phyloP scores from a whole-genome alignment of 2,888 invertebrate species.

The Heteropelma amictum region DNA sequence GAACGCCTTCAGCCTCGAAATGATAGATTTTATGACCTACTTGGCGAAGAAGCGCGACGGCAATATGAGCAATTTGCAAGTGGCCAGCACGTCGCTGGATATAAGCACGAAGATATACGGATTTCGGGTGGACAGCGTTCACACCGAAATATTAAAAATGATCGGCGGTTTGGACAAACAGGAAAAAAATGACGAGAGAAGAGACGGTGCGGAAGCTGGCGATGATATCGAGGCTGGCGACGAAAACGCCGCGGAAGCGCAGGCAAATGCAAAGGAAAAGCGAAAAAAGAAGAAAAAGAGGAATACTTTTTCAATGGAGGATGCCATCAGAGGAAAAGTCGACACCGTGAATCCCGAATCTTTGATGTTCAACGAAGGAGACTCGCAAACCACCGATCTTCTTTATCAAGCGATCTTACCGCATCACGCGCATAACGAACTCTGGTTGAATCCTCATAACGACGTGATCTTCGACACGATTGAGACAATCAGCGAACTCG shows the following conservation, averaged over 20 bases:
- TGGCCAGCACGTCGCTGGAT: slow-evolving; percentile 91
- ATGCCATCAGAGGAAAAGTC: slow-evolving; percentile 59
- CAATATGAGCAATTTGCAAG: slow-evolving; percentile 86
- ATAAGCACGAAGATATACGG: slow-evolving; percentile 94
- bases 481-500: neutral
- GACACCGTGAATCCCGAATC: slow-evolving; percentile 59
- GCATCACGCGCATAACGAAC: slow-evolving; percentile 59
- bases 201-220: slow-evolving; percentile 55
- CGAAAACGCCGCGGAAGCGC: neutral
- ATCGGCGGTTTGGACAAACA: slow-evolving; percentile 83
- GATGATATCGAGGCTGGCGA: slow-evolving; percentile 41
- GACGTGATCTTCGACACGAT: slow-evolving; percentile 65
- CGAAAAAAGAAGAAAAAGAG: slow-evolving; percentile 58
- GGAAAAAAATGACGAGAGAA: slow-evolving; percentile 64
- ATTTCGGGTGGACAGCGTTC: slow-evolving; percentile 90
- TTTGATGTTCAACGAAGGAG: slow-evolving; percentile 61
- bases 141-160: slow-evolving; percentile 89
- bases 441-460: slow-evolving; percentile 61
- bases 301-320: slow-evolving; percentile 54
- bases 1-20: slow-evolving; percentile 92
- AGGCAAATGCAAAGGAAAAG: slow-evolving; percentile 53
- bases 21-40: slow-evolving; percentile 91
- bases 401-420: slow-evolving; percentile 66
- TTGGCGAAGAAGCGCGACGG: slow-evolving; percentile 86
- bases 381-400: slow-evolving; percentile 68